Evolutionary conservation across 92 coral and sea anemone species (phyloP).

Genomic region (Plumapathes pennacea): DNA sequence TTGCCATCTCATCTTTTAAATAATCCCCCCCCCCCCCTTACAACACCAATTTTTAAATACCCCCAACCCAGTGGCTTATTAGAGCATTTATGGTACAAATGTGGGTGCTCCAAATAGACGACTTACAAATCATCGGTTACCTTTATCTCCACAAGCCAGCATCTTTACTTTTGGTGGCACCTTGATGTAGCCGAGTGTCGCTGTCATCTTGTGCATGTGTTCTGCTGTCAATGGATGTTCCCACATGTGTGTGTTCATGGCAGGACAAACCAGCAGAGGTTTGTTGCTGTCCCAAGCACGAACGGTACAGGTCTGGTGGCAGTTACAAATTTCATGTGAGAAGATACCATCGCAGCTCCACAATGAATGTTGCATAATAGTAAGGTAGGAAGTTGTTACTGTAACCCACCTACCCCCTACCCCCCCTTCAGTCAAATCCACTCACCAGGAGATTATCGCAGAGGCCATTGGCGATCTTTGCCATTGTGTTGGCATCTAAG

Average conservation of each 20-base stretch:
- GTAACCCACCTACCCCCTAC: background rate
- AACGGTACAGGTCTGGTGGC: conserved; percentile 72
- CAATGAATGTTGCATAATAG: background rate
- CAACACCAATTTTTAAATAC: too few species aligned
- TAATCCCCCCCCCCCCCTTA: too few species aligned
- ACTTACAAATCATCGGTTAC: too few species aligned
- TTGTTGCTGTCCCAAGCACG: conserved; percentile 88
- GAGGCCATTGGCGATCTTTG: conserved; percentile 82
- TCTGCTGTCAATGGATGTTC: conserved; percentile 79
- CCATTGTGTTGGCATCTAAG: conserved; percentile 95
- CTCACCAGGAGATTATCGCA: conserved; percentile 92
- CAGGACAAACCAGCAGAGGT: conserved; percentile 88
- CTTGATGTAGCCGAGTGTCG: conserved; percentile 60
- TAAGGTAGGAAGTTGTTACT: background rate
- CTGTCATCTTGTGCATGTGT: conserved; percentile 65
- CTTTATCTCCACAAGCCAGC: conserved; percentile 89
- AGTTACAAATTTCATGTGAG: too few species aligned
- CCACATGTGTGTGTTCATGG: conserved; percentile 99
- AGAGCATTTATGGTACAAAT: too few species aligned
- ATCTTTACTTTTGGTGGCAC: conserved; percentile 78
- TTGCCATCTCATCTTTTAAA: too few species aligned
- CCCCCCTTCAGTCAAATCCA: background rate
- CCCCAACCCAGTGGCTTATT: too few species aligned
- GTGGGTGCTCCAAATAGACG: too few species aligned
- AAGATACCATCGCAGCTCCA: background rate